Evolutionary conservation across 2,888 invertebrate species (phyloP).

Genomic region (Vesta saturnalis): DNA sequence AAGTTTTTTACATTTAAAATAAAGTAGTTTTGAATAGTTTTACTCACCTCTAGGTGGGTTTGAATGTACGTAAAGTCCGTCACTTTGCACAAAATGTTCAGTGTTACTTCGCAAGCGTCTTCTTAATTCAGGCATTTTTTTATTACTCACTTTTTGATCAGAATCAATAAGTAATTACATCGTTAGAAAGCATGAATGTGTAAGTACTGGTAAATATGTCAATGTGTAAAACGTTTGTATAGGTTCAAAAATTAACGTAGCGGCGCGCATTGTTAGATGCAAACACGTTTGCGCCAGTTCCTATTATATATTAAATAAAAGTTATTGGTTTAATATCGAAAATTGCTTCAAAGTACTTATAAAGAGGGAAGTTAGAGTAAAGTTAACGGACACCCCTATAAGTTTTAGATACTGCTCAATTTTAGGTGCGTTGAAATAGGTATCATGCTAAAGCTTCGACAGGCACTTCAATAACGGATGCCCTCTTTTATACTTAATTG

Average conservation of each 20-base stretch:
- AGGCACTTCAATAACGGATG: neutral
- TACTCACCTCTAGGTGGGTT: slow-evolving; percentile 72
- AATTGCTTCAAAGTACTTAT: neutral
- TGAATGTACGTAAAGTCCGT: slow-evolving; percentile 71
- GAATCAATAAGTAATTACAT: slow-evolving; percentile 18
- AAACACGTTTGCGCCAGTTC: slow-evolving; percentile 34
- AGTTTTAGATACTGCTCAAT: too few relatives aligned
- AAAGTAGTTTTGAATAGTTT: neutral
- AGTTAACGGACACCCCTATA: too few relatives aligned
- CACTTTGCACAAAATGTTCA: slow-evolving; percentile 45
- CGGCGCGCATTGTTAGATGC: slow-evolving; percentile 31
- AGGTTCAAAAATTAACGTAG: slow-evolving; percentile 12
- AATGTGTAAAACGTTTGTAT: slow-evolving; percentile 25
- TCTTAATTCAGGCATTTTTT: slow-evolving; percentile 46
- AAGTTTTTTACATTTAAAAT: slow-evolving; percentile 3
- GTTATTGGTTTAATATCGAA: neutral
- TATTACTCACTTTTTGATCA: neutral
- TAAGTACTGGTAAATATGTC: slow-evolving; percentile 19
- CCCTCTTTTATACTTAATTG: neutral
- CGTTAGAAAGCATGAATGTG: neutral
- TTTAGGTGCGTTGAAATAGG: too few relatives aligned
- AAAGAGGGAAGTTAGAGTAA: too few relatives aligned
- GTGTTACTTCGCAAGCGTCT: slow-evolving; percentile 40
- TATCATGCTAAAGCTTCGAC: too few relatives aligned
- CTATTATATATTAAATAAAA: neutral